These are phyloP conservation scores for Drosophila prostipennis DNA, from an alignment of 2,888 invertebrate species.

Conservation along the genomic window DNA sequence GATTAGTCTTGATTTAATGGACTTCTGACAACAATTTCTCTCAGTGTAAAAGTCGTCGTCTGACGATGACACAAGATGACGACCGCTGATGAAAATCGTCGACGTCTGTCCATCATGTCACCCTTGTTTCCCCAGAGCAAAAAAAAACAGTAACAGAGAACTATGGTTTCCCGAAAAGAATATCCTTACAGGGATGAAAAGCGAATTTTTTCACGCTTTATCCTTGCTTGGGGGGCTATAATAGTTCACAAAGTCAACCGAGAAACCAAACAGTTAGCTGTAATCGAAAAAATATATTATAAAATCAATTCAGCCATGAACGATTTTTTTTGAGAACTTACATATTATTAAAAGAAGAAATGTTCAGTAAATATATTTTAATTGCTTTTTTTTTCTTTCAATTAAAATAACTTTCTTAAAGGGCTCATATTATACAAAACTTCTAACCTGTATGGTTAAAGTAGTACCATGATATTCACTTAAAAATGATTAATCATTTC, in stretches of 20 bases:
- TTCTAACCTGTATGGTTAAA: too few species aligned
- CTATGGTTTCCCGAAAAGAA: conserved; percentile 55
- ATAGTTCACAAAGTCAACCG: neutral
- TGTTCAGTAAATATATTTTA: too few species aligned
- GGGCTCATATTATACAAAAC: too few species aligned
- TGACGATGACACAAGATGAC: conserved; percentile 80
- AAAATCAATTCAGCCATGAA: too few species aligned
- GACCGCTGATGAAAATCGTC: conserved; percentile 80
- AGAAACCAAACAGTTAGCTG: neutral
- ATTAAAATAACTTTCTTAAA: too few species aligned
- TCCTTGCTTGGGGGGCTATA: conserved; percentile 52
- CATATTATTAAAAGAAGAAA: too few species aligned
- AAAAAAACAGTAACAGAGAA: conserved; percentile 36
- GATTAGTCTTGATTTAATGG: too few species aligned
- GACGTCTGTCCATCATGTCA: conserved; percentile 82
- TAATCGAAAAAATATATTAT: neutral
- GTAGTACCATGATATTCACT: too few species aligned
- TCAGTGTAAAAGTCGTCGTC: conserved; percentile 67
- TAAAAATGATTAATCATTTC: too few species aligned
- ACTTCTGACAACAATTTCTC: neutral
- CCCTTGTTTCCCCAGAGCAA: conserved; percentile 64
- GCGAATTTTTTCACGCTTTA: conserved; percentile 67
- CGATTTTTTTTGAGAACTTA: neutral
- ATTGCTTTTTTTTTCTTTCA: neutral
- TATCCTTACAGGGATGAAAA: conserved; percentile 73